Conservation (phyloP, 2,888 invertebrate species). For the Papilio elwesi region DNA sequence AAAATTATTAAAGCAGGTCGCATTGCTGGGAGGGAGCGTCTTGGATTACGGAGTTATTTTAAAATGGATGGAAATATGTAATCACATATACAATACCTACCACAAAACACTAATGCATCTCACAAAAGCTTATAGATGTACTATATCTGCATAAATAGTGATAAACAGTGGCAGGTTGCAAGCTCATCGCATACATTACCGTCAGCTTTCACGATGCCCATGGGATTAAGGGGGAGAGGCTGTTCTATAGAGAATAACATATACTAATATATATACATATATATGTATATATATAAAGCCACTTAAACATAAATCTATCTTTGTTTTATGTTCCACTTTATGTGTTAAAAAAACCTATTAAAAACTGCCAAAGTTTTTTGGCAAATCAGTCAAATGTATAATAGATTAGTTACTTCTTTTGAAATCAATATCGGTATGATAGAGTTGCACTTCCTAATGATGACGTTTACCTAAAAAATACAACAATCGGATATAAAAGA, state of each 20-base stretch:
- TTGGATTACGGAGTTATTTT: too few species aligned
- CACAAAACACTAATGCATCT: conserved; percentile 24
- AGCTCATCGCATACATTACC: conserved; percentile 41
- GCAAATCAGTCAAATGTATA: too few species aligned
- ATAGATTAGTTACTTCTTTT: too few species aligned
- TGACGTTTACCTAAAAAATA: too few species aligned
- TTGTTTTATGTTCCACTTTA: not conserved
- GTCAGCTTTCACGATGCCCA: conserved; percentile 40
- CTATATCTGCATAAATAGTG: conserved; percentile 33
- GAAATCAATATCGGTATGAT: too few species aligned
- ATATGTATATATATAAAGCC: not conserved
- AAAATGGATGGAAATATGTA: not conserved
- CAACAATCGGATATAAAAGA: too few species aligned
- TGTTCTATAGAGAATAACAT: conserved; percentile 26
- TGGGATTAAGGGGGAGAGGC: conserved; percentile 28
- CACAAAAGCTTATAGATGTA: conserved; percentile 14
- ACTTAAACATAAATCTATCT: conserved; percentile 2
- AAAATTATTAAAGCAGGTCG: too few species aligned
- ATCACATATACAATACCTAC: not conserved
- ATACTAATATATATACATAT: conserved; percentile 10
- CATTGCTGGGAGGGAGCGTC: too few species aligned
- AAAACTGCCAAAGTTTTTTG: too few species aligned
- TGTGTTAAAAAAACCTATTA: not conserved
- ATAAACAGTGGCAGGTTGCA: conserved; percentile 37
- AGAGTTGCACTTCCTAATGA: too few species aligned